phyloP scores from a whole-genome alignment of 2,113 vertebrate species.

The Phalacrocorax aristotelis region DNA sequence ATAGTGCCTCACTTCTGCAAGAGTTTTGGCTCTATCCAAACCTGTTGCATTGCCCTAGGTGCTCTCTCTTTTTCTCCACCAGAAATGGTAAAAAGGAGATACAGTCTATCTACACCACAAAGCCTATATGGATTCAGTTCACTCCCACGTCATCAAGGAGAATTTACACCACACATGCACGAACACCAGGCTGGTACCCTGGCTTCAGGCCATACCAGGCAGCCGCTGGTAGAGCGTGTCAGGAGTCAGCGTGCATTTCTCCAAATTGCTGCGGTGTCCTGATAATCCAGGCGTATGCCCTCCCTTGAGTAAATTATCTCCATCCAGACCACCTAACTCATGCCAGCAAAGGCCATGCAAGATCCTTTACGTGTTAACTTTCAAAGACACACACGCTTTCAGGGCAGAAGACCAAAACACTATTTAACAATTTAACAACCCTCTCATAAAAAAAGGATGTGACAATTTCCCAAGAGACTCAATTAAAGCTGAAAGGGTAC shows the following conservation, averaged over 20 bases:
- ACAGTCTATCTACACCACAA: neutral
- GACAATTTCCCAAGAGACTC: neutral
- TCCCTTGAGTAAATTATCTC: neutral
- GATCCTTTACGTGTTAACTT: neutral
- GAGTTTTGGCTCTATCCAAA: neutral
- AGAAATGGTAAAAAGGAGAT: neutral
- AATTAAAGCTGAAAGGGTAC: slow-evolving; percentile 39
- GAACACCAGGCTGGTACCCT: neutral
- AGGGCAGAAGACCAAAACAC: neutral
- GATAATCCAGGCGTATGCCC: neutral
- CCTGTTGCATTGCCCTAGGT: neutral
- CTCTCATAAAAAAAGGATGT: neutral
- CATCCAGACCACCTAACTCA: neutral
- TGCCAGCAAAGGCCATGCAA: neutral
- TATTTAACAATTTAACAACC: neutral
- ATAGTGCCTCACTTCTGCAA: neutral
- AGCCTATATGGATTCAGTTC: no score
- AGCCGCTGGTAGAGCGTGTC: neutral
- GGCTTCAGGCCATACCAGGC: no score
- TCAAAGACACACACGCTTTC: neutral
- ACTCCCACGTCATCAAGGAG: neutral
- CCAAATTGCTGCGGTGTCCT: neutral
- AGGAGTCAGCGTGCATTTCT: neutral
- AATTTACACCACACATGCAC: neutral
- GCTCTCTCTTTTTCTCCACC: neutral